These are phyloP conservation scores for Erethizon dorsatum DNA, from an alignment of 2,797 vertebrate species.

Conservation along the genomic window DNA sequence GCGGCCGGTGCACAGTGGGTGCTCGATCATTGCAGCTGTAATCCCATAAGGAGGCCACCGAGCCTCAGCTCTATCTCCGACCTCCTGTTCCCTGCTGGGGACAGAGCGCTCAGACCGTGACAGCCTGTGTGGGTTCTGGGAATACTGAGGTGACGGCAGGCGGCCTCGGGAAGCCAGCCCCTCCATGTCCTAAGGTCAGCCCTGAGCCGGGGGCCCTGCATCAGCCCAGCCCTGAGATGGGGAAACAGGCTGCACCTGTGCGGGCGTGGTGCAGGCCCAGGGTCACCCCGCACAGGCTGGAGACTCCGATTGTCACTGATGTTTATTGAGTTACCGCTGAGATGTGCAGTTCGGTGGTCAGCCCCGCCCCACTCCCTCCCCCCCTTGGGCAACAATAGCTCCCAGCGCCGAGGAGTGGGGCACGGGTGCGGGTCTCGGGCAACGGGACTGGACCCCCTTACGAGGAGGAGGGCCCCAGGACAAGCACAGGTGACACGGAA, in stretches of 20 bases:
- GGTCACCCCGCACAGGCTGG: background rate
- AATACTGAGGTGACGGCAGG: background rate
- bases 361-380: background rate
- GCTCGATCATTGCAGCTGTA: background rate
- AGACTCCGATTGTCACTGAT: constrained; percentile 76
- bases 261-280: fast-evolving
- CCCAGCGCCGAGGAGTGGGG: constrained; percentile 50
- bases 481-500: constrained; percentile 67
- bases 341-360: constrained; percentile 66
- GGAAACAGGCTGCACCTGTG: background rate
- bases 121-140: background rate
- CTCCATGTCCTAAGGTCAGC: background rate
- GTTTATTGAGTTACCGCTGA: constrained; percentile 82
- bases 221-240: background rate
- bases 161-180: background rate
- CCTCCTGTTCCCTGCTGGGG: background rate
- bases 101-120: background rate
- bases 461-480: background rate
- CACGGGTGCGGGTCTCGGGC: background rate
- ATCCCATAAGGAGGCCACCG: background rate
- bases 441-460: background rate
- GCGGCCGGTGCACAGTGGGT: background rate
- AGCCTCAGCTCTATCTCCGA: background rate
- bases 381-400: constrained; percentile 42
- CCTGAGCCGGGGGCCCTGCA: no score